phyloP scores from a whole-genome alignment of 2,797 vertebrate species.

The Galagoides demidoff region DNA sequence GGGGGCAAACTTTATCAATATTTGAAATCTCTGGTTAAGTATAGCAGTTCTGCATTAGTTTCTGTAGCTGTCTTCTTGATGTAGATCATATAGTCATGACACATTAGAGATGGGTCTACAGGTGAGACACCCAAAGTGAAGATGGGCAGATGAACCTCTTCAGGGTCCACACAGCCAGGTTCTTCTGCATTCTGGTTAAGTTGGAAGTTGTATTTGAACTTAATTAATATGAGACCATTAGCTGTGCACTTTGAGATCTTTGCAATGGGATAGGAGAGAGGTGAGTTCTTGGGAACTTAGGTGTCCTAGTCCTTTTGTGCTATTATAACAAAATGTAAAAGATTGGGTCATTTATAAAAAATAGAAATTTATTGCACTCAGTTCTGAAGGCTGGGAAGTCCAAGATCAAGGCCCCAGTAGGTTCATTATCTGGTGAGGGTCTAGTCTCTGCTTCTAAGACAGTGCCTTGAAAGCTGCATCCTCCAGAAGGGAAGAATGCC shows the following conservation, averaged over 20 bases:
- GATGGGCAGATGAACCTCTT: background rate
- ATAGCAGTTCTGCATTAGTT: background rate
- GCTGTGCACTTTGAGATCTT: background rate
- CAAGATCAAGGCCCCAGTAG: background rate
- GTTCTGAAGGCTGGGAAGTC: background rate
- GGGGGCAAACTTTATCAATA: slow-evolving; percentile 52
- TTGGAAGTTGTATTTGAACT: background rate
- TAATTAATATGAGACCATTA: background rate
- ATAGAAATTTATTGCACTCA: background rate
- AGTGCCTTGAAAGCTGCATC: fast-evolving
- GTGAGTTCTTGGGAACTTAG: background rate
- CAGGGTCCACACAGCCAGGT: background rate
- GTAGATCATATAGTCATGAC: too few species aligned
- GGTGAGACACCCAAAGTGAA: background rate
- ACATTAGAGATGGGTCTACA: background rate
- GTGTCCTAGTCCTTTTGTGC: background rate
- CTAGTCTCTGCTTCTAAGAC: background rate
- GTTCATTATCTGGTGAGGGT: background rate
- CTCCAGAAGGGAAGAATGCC: background rate
- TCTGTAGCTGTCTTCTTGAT: background rate
- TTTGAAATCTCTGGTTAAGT: slow-evolving; percentile 63
- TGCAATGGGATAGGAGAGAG: background rate
- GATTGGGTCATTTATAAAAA: background rate
- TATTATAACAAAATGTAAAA: background rate
- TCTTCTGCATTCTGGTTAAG: background rate